Percentiles rank a stretch among this genome's conserved stretches.
These are phyloP conservation scores for Melipona quadrifasciata DNA, from an alignment of 1,140 invertebrate genomes.

Conservation along the genomic window DNA sequence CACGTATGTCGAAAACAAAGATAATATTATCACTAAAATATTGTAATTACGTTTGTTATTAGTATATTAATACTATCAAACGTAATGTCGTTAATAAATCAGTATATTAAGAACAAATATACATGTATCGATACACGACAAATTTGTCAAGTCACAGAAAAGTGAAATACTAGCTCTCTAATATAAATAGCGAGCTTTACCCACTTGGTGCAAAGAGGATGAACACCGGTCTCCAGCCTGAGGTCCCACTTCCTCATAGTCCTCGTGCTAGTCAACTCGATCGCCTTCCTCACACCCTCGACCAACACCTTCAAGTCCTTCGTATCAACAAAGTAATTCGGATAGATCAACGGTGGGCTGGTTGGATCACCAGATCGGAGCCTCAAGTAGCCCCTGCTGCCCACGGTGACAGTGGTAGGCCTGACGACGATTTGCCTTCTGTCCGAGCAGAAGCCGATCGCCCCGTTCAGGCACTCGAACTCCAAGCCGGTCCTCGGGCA, in stretches of 20 bases:
- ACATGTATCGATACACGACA: too few species aligned
- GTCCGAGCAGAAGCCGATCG: constrained; percentile 63
- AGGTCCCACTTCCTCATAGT: constrained; percentile 81
- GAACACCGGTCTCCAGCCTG: constrained; percentile 74
- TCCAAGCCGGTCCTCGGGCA: constrained; percentile 74
- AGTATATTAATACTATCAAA: too few species aligned
- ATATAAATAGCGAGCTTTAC: background rate
- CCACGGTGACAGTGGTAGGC: constrained; percentile 72
- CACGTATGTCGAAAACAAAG: too few species aligned
- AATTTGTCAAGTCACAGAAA: too few species aligned
- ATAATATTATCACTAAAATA: too few species aligned
- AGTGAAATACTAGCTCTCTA: too few species aligned
- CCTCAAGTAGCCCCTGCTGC: constrained; percentile 73
- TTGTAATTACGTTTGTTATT: too few species aligned
- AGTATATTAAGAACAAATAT: too few species aligned
- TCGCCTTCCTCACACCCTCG: constrained; percentile 79
- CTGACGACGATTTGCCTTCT: constrained; percentile 74
- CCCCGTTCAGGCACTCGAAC: constrained; percentile 74
- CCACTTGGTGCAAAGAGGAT: constrained; percentile 71
- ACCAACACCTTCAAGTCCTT: constrained; percentile 81
- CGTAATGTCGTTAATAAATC: too few species aligned
- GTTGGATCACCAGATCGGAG: constrained; percentile 83
- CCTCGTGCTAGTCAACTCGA: constrained; percentile 74
- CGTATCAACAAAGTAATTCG: constrained; percentile 84
- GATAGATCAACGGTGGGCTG: constrained; percentile 86